Evolutionary conservation across 2,113 vertebrate species (phyloP).

Genomic region (Grallaria varia): DNA sequence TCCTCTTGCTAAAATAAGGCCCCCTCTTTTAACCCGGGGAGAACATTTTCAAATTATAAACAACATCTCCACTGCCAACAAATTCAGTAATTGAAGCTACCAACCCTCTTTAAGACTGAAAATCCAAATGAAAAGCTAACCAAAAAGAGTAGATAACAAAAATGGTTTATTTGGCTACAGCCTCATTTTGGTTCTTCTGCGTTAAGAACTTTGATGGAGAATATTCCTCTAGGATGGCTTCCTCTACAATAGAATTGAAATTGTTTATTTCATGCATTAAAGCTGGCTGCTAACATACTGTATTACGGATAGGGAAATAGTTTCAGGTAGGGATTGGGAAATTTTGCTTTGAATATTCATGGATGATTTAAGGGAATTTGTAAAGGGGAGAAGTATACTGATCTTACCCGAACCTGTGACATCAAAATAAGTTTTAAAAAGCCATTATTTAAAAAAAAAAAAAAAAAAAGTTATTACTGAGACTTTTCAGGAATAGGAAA

Average conservation of each 20-base stretch:
- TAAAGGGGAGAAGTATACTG: background rate
- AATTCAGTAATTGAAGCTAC: background rate
- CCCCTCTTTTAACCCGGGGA: background rate
- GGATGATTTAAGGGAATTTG: background rate
- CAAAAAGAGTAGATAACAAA: background rate
- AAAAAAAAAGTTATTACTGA: background rate
- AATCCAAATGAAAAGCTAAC: background rate
- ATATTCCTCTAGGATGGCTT: background rate
- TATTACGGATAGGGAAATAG: background rate
- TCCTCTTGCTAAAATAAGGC: background rate
- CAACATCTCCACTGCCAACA: background rate
- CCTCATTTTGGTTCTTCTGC: background rate
- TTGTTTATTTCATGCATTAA: background rate
- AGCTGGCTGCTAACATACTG: background rate
- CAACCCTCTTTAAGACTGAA: background rate
- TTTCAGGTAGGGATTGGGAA: background rate
- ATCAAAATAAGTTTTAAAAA: background rate
- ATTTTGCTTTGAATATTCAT: background rate
- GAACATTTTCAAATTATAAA: background rate
- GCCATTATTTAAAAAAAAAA: background rate
- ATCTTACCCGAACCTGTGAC: background rate
- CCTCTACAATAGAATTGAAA: background rate
- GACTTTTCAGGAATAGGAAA: background rate
- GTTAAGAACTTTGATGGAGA: background rate
- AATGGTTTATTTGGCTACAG: background rate